Conservation (phyloP, 2,113 vertebrate genomes). For the Pogonocichla stellata region DNA sequence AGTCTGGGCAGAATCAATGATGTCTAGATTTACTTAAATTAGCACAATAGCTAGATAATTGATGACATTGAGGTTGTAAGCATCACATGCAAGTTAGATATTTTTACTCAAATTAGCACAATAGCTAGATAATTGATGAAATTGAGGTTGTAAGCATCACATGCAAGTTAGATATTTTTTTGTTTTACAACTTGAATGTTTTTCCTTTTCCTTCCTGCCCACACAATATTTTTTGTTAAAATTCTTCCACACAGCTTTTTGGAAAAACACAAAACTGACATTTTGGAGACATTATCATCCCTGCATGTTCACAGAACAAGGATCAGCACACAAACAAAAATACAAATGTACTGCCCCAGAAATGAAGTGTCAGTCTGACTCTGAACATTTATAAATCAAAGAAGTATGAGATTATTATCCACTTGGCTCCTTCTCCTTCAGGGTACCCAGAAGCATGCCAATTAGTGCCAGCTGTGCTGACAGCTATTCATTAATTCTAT, state of each 20-base stretch:
- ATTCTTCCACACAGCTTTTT: background rate
- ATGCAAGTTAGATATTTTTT: accelerated
- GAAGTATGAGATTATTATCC: slow-evolving; percentile 1
- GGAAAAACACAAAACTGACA: background rate
- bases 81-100: accelerated
- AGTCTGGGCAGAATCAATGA: background rate
- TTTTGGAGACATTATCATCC: background rate
- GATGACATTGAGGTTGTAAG: background rate
- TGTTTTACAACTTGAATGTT: background rate
- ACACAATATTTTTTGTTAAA: background rate
- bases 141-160: background rate
- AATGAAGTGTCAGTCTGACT: slow-evolving; percentile 15
- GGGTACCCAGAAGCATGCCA: slow-evolving; percentile 9
- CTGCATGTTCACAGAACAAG: background rate
- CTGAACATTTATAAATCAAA: slow-evolving; percentile 36
- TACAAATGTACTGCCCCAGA: background rate
- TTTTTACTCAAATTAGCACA: background rate
- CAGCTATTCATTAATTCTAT: slow-evolving; percentile 44
- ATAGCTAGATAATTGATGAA: background rate
- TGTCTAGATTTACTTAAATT: background rate
- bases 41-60: background rate
- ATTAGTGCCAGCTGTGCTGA: slow-evolving; percentile 41
- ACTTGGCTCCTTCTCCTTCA: background rate
- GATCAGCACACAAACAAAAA: background rate
- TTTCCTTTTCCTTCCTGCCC: background rate